Conservation (phyloP, 1,140 invertebrate species). For the Diorhabda elongata region DNA sequence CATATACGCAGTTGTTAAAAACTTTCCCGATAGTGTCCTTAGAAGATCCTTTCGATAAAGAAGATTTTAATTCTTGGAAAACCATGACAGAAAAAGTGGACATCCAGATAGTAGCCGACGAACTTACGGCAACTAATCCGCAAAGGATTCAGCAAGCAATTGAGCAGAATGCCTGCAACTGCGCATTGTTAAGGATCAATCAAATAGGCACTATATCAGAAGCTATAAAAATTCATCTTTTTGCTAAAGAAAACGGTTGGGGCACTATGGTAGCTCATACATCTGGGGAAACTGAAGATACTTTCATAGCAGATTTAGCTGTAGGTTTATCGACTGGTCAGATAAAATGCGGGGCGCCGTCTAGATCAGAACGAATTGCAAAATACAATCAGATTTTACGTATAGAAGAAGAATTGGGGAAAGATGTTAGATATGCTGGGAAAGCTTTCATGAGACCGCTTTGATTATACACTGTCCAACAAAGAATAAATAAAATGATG, state of each 20-base stretch:
- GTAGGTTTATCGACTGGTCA: constrained; percentile 96
- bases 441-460: constrained; percentile 86
- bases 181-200: constrained; percentile 94
- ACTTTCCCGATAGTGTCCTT: constrained; percentile 96
- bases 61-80: constrained; percentile 93
- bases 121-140: constrained; percentile 89
- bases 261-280: constrained; percentile 98
- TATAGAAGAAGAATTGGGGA: constrained; percentile 96
- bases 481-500: no score
- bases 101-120: constrained; percentile 95
- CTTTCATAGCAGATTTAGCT: constrained; percentile 97
- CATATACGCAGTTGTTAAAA: constrained; percentile 89
- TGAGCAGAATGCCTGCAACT: constrained; percentile 97
- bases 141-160: constrained; percentile 94
- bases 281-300: constrained; percentile 98
- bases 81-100: constrained; percentile 70
- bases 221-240: constrained; percentile 89
- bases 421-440: constrained; percentile 89
- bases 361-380: constrained; percentile 93
- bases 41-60: constrained; percentile 98
- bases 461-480: no score
- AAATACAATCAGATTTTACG: constrained; percentile 99
- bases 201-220: constrained; percentile 98
- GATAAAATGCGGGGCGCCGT: constrained; percentile 98
- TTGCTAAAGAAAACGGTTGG: constrained; percentile 94